Conservation (phyloP, 1,140 invertebrate species). For the Hyles euphorbiae region DNA sequence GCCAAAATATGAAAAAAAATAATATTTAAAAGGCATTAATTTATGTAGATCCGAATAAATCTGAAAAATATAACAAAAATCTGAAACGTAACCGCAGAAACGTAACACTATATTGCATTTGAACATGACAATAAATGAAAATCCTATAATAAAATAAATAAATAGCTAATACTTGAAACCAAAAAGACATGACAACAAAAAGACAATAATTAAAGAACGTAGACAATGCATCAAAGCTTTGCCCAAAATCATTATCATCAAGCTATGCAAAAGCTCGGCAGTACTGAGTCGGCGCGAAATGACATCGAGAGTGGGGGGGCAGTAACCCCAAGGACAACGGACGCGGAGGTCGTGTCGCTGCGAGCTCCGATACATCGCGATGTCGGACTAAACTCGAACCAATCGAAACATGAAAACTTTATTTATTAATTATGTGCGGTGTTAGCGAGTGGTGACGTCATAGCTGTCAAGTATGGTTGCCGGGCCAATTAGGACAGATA, state of each 20-base stretch:
- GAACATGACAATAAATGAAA: too few species aligned
- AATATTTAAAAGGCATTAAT: too few species aligned
- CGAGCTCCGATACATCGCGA: slow-evolving; percentile 48
- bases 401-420: background rate
- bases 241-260: slow-evolving; percentile 39
- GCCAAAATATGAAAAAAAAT: too few species aligned
- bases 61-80: too few species aligned
- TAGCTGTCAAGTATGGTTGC: slow-evolving; percentile 58
- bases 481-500: slow-evolving; percentile 58
- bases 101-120: too few species aligned
- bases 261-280: slow-evolving; percentile 44
- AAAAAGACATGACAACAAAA: too few species aligned
- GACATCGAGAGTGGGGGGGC: slow-evolving; percentile 56
- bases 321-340: slow-evolving; percentile 50
- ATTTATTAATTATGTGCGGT: slow-evolving; percentile 41
- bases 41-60: too few species aligned
- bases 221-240: slow-evolving; percentile 5
- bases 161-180: too few species aligned
- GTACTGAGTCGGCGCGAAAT: slow-evolving; percentile 70
- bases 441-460: slow-evolving; percentile 45
- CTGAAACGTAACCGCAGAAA: too few species aligned
- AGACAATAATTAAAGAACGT: slow-evolving; percentile 1
- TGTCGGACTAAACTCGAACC: slow-evolving; percentile 35
- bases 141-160: too few species aligned
- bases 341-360: slow-evolving; percentile 57